Percentiles rank a stretch among this genome's conserved stretches.
Conservation (phyloP, 2,797 vertebrate species). For the Acrossocheilus fasciatus region DNA sequence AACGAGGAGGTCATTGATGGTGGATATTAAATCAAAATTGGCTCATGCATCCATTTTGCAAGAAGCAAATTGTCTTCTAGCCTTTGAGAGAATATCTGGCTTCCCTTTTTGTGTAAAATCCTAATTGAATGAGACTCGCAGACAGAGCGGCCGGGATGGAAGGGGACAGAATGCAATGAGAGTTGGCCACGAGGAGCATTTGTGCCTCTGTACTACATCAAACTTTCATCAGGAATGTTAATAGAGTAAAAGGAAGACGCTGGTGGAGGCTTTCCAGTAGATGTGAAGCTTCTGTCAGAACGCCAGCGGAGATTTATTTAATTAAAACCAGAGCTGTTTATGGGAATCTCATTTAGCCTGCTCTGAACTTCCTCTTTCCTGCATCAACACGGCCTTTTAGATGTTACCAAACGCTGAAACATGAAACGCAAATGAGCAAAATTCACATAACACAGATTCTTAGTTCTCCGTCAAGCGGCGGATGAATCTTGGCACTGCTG, state of each 20-base stretch:
- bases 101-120: neutral
- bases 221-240: constrained; percentile 33
- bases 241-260: neutral
- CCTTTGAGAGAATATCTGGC: constrained; percentile 33
- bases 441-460: neutral
- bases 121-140: constrained; percentile 24
- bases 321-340: constrained; percentile 52
- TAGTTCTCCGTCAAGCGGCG: neutral
- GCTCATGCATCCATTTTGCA: neutral
- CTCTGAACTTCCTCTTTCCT: constrained; percentile 46
- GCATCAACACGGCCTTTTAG: constrained; percentile 4
- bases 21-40: constrained; percentile 13
- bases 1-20: neutral
- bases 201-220: constrained; percentile 39
- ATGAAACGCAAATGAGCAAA: constrained; percentile 1
- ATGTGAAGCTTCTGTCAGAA: constrained; percentile 44
- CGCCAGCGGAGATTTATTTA: constrained; percentile 50
- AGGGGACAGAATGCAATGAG: neutral
- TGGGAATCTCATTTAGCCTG: constrained; percentile 39
- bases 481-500: neutral
- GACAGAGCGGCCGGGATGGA: neutral
- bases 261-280: constrained; percentile 22
- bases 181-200: neutral
- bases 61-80: constrained; percentile 28
- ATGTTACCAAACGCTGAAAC: constrained; percentile 23